Base-by-base conservation (phyloP, 2,797 vertebrate genomes). In the Microctenopoma steveboyesi region DNA sequence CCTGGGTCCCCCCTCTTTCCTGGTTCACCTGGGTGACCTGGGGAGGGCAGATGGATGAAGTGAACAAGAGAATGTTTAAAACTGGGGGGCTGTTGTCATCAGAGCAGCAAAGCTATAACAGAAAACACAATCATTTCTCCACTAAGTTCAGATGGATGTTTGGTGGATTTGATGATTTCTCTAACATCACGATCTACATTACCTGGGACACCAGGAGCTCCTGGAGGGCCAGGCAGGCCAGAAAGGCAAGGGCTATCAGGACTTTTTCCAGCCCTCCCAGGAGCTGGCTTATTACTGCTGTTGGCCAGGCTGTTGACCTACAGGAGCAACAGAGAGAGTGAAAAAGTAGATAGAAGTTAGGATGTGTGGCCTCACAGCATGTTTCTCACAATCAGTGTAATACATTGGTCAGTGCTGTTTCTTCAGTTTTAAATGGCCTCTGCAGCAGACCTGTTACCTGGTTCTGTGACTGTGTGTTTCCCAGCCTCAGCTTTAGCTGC, bases 141-240 rank as follows among this genome's bases (percentile, higher is more conserved):
- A 0, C n/a, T 35, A 18, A 18, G 27, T 3, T 42, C 8, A 51
- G 15, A 30, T 6, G n/a, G 18, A 2, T 46, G 11, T 25, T 28
- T 18, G 15, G 12, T 46, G 13, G n/a, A 14, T 53, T 45, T 62
- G 22, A 53, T 10, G 27, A 3, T 18, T 43, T 50, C 3, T 53
- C 14, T 10, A 40, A 47, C 18, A 33, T 48, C 45, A 8, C 30
- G 46, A 5, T 7, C 14, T 9, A 57, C 15, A 22, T 56, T 90
- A 95, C 94, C 94, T 90, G 91, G 91, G n/a, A 92, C 81, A 0
- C 94, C 94, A 4, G 91, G 94, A n/a, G 89, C 69, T 67, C 94
- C 94, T 52, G 91, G 87, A 57, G 87, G 60, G 7, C 93, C 94
- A 0, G 88, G 83, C 33, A 86, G 62, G 52, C 90, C 91, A 49